Evolutionary conservation across 2,888 invertebrate genomes (phyloP).

Genomic region (Ennomos fuscantarius): DNA sequence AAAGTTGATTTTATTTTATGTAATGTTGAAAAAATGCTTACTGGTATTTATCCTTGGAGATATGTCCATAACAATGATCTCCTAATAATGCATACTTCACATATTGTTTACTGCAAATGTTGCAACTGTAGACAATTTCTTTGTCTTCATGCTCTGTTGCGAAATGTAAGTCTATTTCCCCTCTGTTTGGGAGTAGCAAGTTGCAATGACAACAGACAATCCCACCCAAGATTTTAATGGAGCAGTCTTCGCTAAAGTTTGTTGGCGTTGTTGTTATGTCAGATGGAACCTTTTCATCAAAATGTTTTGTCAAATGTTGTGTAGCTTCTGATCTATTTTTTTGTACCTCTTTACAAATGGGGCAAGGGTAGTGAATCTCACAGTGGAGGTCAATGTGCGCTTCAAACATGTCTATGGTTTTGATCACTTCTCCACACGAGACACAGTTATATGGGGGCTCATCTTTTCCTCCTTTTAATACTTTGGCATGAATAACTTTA

Average conservation of each 20-base stretch:
- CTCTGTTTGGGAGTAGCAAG: slow-evolving; percentile 74
- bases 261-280: slow-evolving; percentile 31
- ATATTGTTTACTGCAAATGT: slow-evolving; percentile 82
- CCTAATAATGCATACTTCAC: slow-evolving; percentile 82
- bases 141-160: slow-evolving; percentile 66
- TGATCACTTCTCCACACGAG: slow-evolving; percentile 57
- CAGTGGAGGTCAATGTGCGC: slow-evolving; percentile 68
- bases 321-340: slow-evolving; percentile 53
- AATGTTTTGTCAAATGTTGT: slow-evolving; percentile 68
- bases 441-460: slow-evolving; percentile 67
- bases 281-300: slow-evolving; percentile 52
- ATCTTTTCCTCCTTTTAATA: slow-evolving; percentile 46
- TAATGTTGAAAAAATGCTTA: slow-evolving; percentile 49
- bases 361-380: slow-evolving; percentile 63
- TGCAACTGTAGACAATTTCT: slow-evolving; percentile 80
- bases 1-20: too few species aligned
- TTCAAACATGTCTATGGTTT: slow-evolving; percentile 62
- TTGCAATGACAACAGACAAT: slow-evolving; percentile 84
- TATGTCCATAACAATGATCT: slow-evolving; percentile 84
- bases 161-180: slow-evolving; percentile 84
- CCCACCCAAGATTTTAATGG: slow-evolving; percentile 68
- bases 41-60: slow-evolving; percentile 66
- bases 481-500: slow-evolving; percentile 58
- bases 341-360: slow-evolving; percentile 65
- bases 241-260: slow-evolving; percentile 67